Base-by-base conservation (phyloP, 2,888 invertebrate genomes). In the Cryptosula pallasiana region DNA sequence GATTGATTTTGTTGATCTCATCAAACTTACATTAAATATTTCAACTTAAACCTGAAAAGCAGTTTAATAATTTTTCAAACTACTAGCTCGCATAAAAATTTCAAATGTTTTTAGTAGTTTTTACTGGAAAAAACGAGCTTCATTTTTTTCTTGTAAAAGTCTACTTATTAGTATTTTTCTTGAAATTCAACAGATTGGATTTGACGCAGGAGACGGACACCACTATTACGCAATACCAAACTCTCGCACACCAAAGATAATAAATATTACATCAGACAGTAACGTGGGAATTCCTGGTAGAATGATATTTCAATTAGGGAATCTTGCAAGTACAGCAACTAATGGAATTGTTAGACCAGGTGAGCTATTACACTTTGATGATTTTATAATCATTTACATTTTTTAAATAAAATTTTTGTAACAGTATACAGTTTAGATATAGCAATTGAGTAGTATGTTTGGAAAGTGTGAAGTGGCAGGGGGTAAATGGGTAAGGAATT, bases 181-280 rank as follows among this genome's bases (percentile, higher is more conserved):
- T n/a, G n/a, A n/a, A n/a, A 45, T 45, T 45, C 20, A 45, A 1
- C 32, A 63, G 63, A 32, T 63, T 5, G 63, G 63, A 27, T 63
- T 63, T 63, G 63, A 63, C n/a, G 20, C 63, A 5, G 63, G 63
- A 25, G 34, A 63, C 32, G 63, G 63, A 63, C 3, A 29, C 3
- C 20, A 63, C n/a, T 63, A 13, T 34, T 63, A 63, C n/a, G 63
- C 63, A 13, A 63, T 32, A 32, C 63, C 63, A 63, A 3, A 27
- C 13, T 63, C 63, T 13, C 27, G 34, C 2, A 63, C 63, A 29
- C 27, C 63, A 63, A 27, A 13, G 9, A 32, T 63, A 29, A n/a
- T 63, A 13, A 32, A 63, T 32, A 63, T 27, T 13, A 27, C 32
- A 13, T 25, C 63, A 63, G 63, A 63, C 63, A 63, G 63, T n/a